Base-by-base conservation (phyloP, 2,888 invertebrate species). In the Scelioninae gen. 1 region DNA sequence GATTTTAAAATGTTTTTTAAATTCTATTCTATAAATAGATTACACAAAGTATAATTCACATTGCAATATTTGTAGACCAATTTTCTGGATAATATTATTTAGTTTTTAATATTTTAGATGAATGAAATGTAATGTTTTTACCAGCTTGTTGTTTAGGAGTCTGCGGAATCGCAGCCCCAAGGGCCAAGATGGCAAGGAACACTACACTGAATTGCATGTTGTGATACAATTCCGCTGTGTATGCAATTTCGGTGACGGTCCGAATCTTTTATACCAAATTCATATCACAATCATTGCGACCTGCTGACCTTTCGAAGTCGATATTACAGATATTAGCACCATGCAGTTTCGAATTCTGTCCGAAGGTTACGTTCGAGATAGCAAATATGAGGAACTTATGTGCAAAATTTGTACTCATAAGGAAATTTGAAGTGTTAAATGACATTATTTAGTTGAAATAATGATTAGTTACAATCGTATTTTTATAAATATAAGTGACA, bases 241-340 rank as follows among this genome's bases (percentile, higher is more conserved):
- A 89, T 90, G 88, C 83, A 82, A 43, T 82, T n/a, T 71, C 66
- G 82, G 16, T 23, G 49, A 5, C 63, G 66, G 31, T 16, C 71
- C 51, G 69, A 82, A 80, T 74, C 89, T 92, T 92, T 90, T 92
- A 92, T 92, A 92, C 91, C 69, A 79, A 86, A 88, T 87, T 87
- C 63, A 63, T 90, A 90, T 91, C 87, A 85, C 84, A 90, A 92
- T 92, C 91, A 81, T 81, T 58, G 63, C 84, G 88, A 88, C 89
- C 90, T 84, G 82, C 10, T 86, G 91, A 91, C 88, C 91, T 82
- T 55, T 53, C 66, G 13, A 29, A 56, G 45, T 72, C 80, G 82
- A 75, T 78, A 82, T 78, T 82, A 68, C 43, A 63, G 82, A 76
- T 82, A 82, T 80, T 89, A 85, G 56, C 69, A 86, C 78, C 80